Evolutionary conservation across 2,113 vertebrate species (phyloP), one percentile per base, ranked within the genome.

Genomic region (Hippocampus guttulatus): DNA sequence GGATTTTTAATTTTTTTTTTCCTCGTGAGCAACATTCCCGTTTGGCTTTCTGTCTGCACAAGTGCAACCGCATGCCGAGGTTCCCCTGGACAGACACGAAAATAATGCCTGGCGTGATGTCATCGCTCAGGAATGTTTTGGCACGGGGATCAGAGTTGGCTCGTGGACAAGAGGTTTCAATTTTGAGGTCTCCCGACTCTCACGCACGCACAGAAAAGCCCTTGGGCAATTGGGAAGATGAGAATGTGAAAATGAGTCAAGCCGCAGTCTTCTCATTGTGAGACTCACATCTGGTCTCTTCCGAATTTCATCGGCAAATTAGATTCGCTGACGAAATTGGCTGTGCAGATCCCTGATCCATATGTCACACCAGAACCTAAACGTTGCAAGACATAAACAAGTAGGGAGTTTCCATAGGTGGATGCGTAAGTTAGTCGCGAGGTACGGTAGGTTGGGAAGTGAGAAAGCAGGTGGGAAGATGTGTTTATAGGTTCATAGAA

Each of bases 101-200:
- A 55, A 70, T 68, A 67, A 45, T 25, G 61, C 55, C 76, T 57
- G 33, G 47, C 76, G 52, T 87, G 82, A 70, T 82, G 81, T 88
- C 86, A 88, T 66, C 38, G 64, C 78, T 82, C 1, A 14, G 83
- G 88, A 87, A 90, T 88, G 89, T 71, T 70, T 82, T 77, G 67
- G 74, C 67, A 73, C 55, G 10, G 18, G 33, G 67, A 23, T 14
- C 30, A 18, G 10, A 71, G 68, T 72, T 84, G 78, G 84, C 86
- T 58, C 49, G 5, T 51, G 65, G 77, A 84, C 54, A 77, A 75
- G 27, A 70, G 67, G 14, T 81, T 79, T 82, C 0, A 38, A 8
- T 55, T 70, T 74, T 70, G 71, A 76, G 63, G 33, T 75, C 52
- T 67, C 62, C 73, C 33, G 33, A 38, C 62, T 69, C 77, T 8